A percentile compares a stretch with the other conserved stretches of the same genome.
phyloP scores from a whole-genome alignment of 2,113 vertebrate species.

The Anoura caudifer region DNA sequence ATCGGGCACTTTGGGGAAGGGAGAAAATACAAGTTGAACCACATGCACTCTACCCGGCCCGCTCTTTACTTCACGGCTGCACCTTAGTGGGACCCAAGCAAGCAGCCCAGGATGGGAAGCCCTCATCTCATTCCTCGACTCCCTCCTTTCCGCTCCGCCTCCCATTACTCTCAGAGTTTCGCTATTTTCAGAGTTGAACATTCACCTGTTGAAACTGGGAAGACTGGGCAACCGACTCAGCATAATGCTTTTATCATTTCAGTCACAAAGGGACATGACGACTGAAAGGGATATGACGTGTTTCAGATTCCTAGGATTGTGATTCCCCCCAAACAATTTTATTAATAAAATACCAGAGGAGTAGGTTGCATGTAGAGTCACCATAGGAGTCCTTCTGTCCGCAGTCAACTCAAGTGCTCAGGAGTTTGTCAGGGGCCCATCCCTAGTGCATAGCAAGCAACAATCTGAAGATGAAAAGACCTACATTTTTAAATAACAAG shows the following conservation, averaged over 20 bases:
- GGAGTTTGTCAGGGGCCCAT: background rate
- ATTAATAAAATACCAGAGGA: background rate
- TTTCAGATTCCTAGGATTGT: conserved; percentile 10
- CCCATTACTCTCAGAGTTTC: background rate
- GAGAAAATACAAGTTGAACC: background rate
- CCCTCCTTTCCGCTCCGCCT: background rate
- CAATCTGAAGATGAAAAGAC: background rate
- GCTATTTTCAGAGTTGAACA: conserved; percentile 48
- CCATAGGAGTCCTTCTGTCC: background rate
- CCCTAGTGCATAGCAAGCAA: background rate
- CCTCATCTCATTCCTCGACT: background rate
- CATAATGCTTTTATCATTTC: conserved; percentile 49
- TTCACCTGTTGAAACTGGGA: conserved; percentile 14
- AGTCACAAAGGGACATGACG: conserved; percentile 4
- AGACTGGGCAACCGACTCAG: background rate
- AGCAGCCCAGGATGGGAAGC: background rate
- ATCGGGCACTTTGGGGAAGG: background rate
- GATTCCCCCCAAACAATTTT: background rate
- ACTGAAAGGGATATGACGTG: background rate
- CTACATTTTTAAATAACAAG: background rate
- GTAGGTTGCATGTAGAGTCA: background rate
- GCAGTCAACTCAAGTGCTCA: background rate
- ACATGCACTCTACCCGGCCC: background rate
- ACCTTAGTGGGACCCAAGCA: background rate
- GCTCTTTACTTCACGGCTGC: conserved; percentile 10